A percentile compares a stretch with the other conserved stretches of the same genome.
Conservation (phyloP, 1,140 invertebrate genomes). For the Holcopasites calliopsidis region DNA sequence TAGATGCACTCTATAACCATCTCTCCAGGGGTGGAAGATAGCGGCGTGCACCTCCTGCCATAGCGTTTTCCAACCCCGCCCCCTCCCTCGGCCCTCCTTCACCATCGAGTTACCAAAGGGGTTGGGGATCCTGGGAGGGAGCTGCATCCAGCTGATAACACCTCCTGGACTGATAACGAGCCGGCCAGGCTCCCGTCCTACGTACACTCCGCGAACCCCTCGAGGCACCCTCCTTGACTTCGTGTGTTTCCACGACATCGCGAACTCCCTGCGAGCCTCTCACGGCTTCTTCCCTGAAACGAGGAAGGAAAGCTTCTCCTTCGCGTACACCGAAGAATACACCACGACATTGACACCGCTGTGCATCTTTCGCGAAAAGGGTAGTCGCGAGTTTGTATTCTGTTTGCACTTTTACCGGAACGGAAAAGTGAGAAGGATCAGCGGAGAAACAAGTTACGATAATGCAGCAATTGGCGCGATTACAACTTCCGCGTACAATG, state of each 20-base stretch:
- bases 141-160: constrained; percentile 76
- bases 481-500: constrained; percentile 4
- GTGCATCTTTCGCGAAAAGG: no score
- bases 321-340: no score
- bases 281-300: constrained; percentile 43
- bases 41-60: constrained; percentile 72
- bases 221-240: constrained; percentile 40
- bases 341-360: no score
- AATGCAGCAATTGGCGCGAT: not conserved
- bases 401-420: not conserved
- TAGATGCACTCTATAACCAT: constrained; percentile 79
- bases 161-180: constrained; percentile 75
- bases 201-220: constrained; percentile 35
- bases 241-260: constrained; percentile 55
- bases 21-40: constrained; percentile 77
- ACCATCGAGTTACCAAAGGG: constrained; percentile 49
- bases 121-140: constrained; percentile 68
- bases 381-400: not conserved
- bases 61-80: constrained; percentile 37
- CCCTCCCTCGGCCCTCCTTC: constrained; percentile 41
- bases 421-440: not conserved
- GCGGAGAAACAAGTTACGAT: not conserved
- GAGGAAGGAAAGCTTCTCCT: constrained; percentile 27
- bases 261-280: constrained; percentile 53
- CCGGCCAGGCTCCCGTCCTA: constrained; percentile 74